Evolutionary conservation across 2,888 invertebrate genomes (phyloP).

Genomic region (Geotrupes spiniger): DNA sequence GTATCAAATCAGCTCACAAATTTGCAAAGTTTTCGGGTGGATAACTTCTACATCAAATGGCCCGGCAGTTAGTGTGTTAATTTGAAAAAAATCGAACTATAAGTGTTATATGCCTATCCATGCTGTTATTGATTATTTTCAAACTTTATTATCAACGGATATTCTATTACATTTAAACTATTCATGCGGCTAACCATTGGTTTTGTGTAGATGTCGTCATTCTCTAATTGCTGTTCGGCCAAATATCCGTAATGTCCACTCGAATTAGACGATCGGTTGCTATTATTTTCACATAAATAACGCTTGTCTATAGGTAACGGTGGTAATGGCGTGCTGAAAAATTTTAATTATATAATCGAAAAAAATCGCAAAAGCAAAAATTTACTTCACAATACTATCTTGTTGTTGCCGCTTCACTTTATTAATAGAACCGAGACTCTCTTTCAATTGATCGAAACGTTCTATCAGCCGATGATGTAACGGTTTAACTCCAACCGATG

Average conservation of each 20-base stretch:
- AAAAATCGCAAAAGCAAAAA: conserved; percentile 13
- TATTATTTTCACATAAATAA: conserved; percentile 40
- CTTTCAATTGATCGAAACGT: conserved; percentile 79
- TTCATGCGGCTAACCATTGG: conserved; percentile 54
- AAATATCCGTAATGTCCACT: conserved; percentile 53
- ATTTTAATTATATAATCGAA: conserved; percentile 6
- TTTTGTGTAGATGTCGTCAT: conserved; percentile 68
- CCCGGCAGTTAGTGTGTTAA: too few relatives aligned
- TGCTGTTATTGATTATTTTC: neutral
- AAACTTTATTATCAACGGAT: too few relatives aligned
- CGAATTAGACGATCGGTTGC: conserved; percentile 48
- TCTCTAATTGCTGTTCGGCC: conserved; percentile 45
- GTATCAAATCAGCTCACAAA: too few relatives aligned
- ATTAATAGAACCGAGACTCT: conserved; percentile 67
- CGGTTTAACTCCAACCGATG: conserved; percentile 86
- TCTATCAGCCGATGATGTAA: conserved; percentile 86
- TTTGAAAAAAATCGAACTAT: too few relatives aligned
- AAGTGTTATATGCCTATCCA: neutral
- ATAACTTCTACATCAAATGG: too few relatives aligned
- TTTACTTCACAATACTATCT: conserved; percentile 78
- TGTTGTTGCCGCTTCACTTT: conserved; percentile 66
- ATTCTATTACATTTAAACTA: conserved; percentile 2
- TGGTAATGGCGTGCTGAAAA: conserved; percentile 72
- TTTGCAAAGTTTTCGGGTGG: too few relatives aligned
- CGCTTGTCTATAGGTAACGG: conserved; percentile 71